Percentiles rank a stretch among this genome's conserved stretches.
Evolutionary conservation across 2,797 vertebrate species (phyloP).

Genomic region (Hippocampus kuda): DNA sequence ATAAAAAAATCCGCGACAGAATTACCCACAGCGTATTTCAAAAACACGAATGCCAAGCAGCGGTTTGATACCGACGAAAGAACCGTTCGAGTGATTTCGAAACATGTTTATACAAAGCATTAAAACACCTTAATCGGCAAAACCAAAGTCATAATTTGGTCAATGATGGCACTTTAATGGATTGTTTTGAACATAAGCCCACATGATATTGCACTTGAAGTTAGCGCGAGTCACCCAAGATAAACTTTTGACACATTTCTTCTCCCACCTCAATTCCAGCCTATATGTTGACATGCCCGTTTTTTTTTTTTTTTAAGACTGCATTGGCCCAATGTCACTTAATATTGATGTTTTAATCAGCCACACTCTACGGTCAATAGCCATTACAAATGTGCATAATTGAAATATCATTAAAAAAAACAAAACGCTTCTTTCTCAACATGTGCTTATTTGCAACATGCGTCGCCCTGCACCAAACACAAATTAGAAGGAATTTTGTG

Average conservation of each 20-base stretch:
- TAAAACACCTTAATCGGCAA: background rate
- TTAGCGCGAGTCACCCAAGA: background rate
- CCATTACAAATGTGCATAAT: conserved; percentile 1
- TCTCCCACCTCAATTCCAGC: background rate
- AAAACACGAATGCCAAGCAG: conserved; percentile 1
- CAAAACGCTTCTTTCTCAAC: background rate
- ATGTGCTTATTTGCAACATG: background rate
- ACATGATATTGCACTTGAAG: background rate
- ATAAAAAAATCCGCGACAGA: background rate
- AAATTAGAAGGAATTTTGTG: background rate
- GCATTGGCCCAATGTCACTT: background rate
- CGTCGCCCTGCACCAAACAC: background rate
- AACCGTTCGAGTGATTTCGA: background rate
- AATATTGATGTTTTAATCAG: background rate
- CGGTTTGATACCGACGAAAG: background rate
- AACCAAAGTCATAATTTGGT: background rate
- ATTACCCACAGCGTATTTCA: conserved; percentile 3
- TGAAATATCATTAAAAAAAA: background rate
- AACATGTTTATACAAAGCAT: background rate
- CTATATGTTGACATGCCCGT: background rate
- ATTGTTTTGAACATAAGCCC: background rate
- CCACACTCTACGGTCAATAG: background rate
- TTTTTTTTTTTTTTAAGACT: background rate
- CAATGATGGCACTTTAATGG: background rate
- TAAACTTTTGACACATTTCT: background rate